These are phyloP conservation scores for Sebastes flavidus DNA, from an alignment of 2,797 vertebrate genomes.

Conservation along the genomic window DNA sequence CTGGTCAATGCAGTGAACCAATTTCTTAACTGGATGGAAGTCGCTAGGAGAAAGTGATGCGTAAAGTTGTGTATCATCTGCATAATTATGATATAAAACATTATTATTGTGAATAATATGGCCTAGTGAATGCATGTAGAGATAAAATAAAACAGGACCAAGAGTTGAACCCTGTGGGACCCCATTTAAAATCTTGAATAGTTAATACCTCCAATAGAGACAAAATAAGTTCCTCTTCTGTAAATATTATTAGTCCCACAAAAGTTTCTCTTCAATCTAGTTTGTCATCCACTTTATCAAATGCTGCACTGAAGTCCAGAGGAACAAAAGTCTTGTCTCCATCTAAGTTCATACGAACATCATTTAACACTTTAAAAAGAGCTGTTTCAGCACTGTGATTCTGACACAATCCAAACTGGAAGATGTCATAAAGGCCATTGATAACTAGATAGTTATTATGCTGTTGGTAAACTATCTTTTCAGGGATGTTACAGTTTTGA, in stretches of 20 bases:
- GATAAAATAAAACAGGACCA: background rate
- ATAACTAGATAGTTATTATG: background rate
- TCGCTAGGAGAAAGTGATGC: background rate
- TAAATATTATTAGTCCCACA: background rate
- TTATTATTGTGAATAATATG: background rate
- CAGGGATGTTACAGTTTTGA: background rate
- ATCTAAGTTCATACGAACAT: background rate
- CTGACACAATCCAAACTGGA: background rate
- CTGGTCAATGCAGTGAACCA: background rate
- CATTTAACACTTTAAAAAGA: background rate
- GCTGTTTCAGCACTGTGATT: background rate
- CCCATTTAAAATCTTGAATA: background rate
- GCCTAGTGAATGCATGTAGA: background rate
- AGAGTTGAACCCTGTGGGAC: slow-evolving; percentile 6
- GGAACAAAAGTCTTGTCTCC: background rate
- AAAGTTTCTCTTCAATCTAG: background rate
- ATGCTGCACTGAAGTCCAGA: background rate
- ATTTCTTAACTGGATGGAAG: background rate
- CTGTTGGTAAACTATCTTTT: background rate
- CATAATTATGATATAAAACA: background rate
- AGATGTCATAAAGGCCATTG: background rate
- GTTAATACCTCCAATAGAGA: background rate
- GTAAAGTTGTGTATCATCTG: background rate
- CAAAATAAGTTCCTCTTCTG: background rate
- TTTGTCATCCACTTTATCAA: background rate